Evolutionary conservation across 2,113 vertebrate species (phyloP).

Genomic region (Panthera uncia): DNA sequence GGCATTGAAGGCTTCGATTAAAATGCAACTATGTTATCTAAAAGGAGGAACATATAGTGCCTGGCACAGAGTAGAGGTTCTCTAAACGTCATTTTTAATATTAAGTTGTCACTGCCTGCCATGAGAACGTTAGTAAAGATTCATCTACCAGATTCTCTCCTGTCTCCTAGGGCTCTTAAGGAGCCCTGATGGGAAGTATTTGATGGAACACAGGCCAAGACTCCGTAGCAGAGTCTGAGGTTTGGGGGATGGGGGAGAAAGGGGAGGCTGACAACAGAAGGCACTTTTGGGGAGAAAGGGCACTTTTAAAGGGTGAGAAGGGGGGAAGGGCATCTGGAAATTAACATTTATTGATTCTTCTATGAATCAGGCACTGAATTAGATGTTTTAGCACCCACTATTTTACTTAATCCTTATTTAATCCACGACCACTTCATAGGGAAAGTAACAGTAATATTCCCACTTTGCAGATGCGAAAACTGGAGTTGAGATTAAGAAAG

Average conservation of each 20-base stretch:
- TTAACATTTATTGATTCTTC: constrained; percentile 38
- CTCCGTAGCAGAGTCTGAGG: background rate
- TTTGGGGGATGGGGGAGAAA: background rate
- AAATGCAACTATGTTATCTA: constrained; percentile 42
- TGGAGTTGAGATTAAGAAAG: background rate
- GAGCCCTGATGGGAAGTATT: background rate
- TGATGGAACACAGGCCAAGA: constrained; percentile 9
- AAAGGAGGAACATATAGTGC: constrained; percentile 5
- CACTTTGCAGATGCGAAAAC: constrained; percentile 45
- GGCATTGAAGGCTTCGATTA: constrained; percentile 13
- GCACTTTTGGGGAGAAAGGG: background rate
- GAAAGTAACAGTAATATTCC: constrained; percentile 32
- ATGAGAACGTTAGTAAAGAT: constrained; percentile 43
- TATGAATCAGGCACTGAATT: constrained; percentile 35
- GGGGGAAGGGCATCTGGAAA: constrained; percentile 1
- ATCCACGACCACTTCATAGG: background rate
- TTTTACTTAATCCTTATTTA: constrained; percentile 24
- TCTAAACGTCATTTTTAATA: constrained; percentile 60
- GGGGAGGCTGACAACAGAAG: background rate
- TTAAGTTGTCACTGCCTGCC: constrained; percentile 40
- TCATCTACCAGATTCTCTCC: background rate
- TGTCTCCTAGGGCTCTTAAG: background rate
- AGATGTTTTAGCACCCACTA: background rate
- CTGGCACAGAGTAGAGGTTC: constrained; percentile 34
- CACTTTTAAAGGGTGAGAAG: constrained; percentile 24